Conservation (phyloP, 1,140 invertebrate genomes). For the Aradophagus sp. region DNA sequence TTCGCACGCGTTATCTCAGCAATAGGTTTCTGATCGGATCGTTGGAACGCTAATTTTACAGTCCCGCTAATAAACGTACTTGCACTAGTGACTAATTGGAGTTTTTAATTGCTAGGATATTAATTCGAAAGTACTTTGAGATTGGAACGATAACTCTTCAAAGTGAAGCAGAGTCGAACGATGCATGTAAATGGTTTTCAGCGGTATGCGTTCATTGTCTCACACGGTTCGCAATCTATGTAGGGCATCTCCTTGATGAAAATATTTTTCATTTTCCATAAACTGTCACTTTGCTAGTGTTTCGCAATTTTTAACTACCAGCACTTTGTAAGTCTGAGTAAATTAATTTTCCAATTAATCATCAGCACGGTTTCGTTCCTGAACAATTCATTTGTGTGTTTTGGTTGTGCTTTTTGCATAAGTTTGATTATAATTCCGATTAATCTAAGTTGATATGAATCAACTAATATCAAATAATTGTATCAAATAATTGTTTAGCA, state of each 20-base stretch:
- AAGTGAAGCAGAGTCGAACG: conserved; percentile 58
- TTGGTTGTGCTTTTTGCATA: no score
- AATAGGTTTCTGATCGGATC: conserved; percentile 32
- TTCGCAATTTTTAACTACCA: conserved; percentile 32
- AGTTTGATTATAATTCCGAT: no score
- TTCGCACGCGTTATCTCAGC: conserved; percentile 20
- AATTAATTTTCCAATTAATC: conserved; percentile 42
- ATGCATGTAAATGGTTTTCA: conserved; percentile 51
- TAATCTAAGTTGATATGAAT: no score
- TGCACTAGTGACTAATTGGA: conserved; percentile 60
- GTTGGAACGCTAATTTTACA: conserved; percentile 25
- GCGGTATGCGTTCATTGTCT: conserved; percentile 53
- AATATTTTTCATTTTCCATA: conserved; percentile 53
- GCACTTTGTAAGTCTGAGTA: conserved; percentile 14
- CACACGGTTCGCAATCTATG: conserved; percentile 41
- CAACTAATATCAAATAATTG: no score
- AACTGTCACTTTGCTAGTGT: conserved; percentile 39
- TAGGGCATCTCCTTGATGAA: conserved; percentile 46
- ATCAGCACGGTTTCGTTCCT: conserved; percentile 11
- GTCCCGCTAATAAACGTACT: conserved; percentile 50
- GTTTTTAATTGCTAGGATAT: conserved; percentile 60
- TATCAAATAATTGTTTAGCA: no score
- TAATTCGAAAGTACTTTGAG: conserved; percentile 63
- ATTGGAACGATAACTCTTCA: conserved; percentile 57
- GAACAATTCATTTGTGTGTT: no score